These are phyloP conservation scores for Aspidoscelis tigris DNA, from an alignment of 2,113 vertebrate species.

Conservation along the genomic window DNA sequence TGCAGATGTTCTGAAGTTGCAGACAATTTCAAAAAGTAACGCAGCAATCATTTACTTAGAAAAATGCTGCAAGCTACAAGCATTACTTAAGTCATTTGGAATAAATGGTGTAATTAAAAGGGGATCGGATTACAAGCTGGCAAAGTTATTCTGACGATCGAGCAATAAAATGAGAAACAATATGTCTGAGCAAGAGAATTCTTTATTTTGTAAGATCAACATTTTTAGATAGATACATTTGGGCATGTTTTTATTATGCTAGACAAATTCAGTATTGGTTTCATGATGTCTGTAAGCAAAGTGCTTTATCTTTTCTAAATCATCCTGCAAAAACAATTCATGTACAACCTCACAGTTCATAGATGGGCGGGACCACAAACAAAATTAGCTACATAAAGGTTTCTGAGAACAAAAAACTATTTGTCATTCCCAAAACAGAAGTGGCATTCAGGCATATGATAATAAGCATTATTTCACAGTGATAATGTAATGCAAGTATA, in stretches of 20 bases:
- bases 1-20: no score
- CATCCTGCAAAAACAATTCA: conserved; percentile 45
- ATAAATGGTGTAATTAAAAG: no score
- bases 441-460: conserved; percentile 41
- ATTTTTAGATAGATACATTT: conserved; percentile 56
- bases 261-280: conserved; percentile 36
- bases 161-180: not conserved
- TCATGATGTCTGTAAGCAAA: conserved; percentile 50
- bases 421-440: conserved; percentile 43
- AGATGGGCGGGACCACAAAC: not conserved
- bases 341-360: conserved; percentile 2
- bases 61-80: not conserved
- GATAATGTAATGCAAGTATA: conserved; percentile 39
- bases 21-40: not conserved
- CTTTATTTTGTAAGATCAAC: conserved; percentile 60
- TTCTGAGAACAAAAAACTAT: conserved; percentile 6
- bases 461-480: conserved; percentile 38
- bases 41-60: not conserved
- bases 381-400: conserved; percentile 46
- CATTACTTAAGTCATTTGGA: not conserved
- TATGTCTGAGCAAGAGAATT: conserved; percentile 43
- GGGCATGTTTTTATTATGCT: conserved; percentile 53
- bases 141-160: not conserved
- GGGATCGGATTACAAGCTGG: not conserved
- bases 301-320: conserved; percentile 36